Percentiles rank a stretch among this genome's conserved stretches.
These are phyloP conservation scores for Neopelma chrysocephalum DNA, from an alignment of 2,797 vertebrate species.

Conservation along the genomic window DNA sequence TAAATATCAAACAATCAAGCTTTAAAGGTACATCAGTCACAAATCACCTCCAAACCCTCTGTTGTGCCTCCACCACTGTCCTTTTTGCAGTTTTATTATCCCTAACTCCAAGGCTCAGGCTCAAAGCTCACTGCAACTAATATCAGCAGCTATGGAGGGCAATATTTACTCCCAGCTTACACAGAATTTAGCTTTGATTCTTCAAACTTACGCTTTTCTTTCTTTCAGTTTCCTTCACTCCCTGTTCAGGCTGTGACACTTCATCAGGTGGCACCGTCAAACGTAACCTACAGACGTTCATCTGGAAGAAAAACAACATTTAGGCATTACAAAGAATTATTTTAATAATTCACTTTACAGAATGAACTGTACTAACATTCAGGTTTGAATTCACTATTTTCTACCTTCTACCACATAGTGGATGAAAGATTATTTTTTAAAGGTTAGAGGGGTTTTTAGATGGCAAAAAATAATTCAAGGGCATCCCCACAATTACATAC, in stretches of 20 bases:
- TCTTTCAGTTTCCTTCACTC: conserved; percentile 67
- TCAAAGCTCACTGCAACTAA: not conserved
- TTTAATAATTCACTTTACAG: not conserved
- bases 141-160: not conserved
- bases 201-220: conserved; percentile 81
- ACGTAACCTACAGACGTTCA: conserved; percentile 86
- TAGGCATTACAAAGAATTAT: not conserved
- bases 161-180: not conserved
- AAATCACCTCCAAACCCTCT: not conserved
- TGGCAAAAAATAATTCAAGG: conserved; percentile 2
- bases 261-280: conserved; percentile 87
- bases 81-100: not conserved
- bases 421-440: not conserved
- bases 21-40: not conserved
- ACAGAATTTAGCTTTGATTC: not conserved
- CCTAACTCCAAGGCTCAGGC: not conserved
- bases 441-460: not conserved
- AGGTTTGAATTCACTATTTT: not conserved
- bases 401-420: not conserved
- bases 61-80: not conserved
- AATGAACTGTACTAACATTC: not conserved
- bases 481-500: not conserved
- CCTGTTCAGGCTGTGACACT: conserved; percentile 66
- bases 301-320: conserved; percentile 72
- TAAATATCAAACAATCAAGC: not conserved